Evolutionary conservation across 2,888 invertebrate species (phyloP).

Genomic region (Salpingus planirostris): DNA sequence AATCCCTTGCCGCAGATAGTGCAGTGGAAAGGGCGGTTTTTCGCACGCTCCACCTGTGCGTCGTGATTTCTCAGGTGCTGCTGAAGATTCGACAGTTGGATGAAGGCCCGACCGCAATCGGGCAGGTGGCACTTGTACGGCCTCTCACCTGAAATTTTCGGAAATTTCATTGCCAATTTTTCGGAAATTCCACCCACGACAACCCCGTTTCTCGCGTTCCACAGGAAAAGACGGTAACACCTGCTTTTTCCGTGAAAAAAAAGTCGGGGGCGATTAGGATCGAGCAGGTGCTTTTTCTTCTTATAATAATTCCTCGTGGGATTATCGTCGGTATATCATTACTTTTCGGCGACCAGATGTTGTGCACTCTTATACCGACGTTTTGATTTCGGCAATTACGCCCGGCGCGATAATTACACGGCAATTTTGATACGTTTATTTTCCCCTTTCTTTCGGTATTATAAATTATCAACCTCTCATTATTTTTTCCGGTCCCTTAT

Average conservation of each 20-base stretch:
- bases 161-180: background rate
- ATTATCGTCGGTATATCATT: too few relatives aligned
- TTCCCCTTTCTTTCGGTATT: too few relatives aligned
- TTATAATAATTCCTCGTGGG: too few relatives aligned
- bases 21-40: constrained; percentile 92
- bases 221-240: constrained; percentile 9
- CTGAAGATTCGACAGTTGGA: constrained; percentile 92
- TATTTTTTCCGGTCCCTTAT: too few relatives aligned
- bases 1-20: constrained; percentile 95
- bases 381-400: too few relatives aligned
- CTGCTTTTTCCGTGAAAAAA: constrained; percentile 8
- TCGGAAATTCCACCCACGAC: background rate
- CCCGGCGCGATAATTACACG: too few relatives aligned
- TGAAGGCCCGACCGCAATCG: constrained; percentile 92
- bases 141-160: constrained; percentile 69
- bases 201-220: constrained; percentile 9
- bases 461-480: too few relatives aligned
- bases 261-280: too few relatives aligned
- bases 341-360: too few relatives aligned
- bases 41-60: constrained; percentile 88
- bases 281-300: too few relatives aligned
- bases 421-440: too few relatives aligned
- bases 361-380: too few relatives aligned
- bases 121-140: constrained; percentile 95
- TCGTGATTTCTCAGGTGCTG: constrained; percentile 95